phyloP scores from a whole-genome alignment of 1,140 invertebrate genomes.

The Holotrichia oblita region DNA sequence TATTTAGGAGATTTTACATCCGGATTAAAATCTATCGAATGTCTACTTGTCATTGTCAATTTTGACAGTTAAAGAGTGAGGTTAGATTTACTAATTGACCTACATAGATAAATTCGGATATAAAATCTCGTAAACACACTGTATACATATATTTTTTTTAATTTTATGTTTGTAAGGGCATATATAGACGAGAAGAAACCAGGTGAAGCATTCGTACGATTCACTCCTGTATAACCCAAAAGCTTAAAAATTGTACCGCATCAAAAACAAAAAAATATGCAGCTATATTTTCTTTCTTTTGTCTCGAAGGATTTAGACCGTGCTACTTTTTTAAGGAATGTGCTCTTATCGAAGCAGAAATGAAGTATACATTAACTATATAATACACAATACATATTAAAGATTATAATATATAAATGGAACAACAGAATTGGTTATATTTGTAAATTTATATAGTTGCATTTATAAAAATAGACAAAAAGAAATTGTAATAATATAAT shows the following conservation, averaged over 20 bases:
- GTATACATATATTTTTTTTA: neutral
- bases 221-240: neutral
- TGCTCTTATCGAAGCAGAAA: neutral
- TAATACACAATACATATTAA: neutral
- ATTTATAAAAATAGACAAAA: neutral
- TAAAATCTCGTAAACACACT: neutral
- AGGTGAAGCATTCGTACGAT: neutral
- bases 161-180: neutral
- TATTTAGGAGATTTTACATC: neutral
- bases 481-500: neutral
- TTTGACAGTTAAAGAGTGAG: neutral
- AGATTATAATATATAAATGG: neutral
- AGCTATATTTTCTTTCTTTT: neutral
- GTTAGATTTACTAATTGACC: neutral
- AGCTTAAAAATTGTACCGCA: neutral
- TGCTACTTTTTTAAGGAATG: neutral
- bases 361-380: neutral
- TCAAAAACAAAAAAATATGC: neutral
- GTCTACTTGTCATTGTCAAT: too few relatives aligned
- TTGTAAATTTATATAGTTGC: constrained; percentile 21
- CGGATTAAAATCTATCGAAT: neutral
- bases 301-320: neutral
- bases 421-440: constrained; percentile 17
- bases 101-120: neutral
- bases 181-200: neutral